Conservation (phyloP, 2,797 vertebrate species). For the Neolamprologus multifasciatus region DNA sequence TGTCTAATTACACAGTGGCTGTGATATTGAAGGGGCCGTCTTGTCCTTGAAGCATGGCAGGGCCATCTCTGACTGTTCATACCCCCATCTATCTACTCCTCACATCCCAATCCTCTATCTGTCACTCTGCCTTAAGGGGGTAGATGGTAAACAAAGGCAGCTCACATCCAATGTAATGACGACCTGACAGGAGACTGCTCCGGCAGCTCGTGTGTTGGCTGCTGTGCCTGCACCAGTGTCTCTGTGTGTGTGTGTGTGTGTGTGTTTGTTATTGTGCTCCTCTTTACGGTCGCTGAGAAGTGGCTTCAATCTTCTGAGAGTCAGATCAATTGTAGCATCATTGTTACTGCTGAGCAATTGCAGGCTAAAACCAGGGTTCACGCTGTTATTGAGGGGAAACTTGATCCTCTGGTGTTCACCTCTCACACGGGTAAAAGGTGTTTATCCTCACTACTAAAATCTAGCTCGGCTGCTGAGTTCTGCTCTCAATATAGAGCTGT, state of each 20-base stretch:
- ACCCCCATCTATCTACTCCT: conserved; percentile 31
- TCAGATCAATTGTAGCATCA: conserved; percentile 17
- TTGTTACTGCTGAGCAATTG: conserved; percentile 10
- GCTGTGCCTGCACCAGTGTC: neutral
- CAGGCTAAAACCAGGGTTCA: neutral
- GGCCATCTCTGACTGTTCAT: conserved; percentile 44
- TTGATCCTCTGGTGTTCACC: neutral
- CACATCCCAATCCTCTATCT: conserved; percentile 48
- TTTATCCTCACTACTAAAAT: neutral
- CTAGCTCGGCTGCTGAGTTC: neutral
- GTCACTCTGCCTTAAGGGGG: conserved; percentile 54
- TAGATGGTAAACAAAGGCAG: conserved; percentile 58
- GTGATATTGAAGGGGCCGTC: conserved; percentile 48
- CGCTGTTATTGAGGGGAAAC: neutral
- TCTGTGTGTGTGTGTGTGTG: neutral
- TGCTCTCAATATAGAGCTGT: neutral
- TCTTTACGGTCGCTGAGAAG: conserved; percentile 22
- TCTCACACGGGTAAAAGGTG: neutral
- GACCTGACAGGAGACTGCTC: conserved; percentile 28
- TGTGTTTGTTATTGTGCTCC: neutral
- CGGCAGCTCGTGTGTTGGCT: neutral
- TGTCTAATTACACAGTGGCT: conserved; percentile 61
- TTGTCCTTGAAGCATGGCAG: conserved; percentile 64
- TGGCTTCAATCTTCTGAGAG: conserved; percentile 10
- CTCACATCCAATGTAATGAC: conserved; percentile 39